Evolutionary conservation across 2,888 invertebrate genomes (phyloP), one percentile per base, ranked within the genome.

Genomic region (Tenthredo scrophulariae): DNA sequence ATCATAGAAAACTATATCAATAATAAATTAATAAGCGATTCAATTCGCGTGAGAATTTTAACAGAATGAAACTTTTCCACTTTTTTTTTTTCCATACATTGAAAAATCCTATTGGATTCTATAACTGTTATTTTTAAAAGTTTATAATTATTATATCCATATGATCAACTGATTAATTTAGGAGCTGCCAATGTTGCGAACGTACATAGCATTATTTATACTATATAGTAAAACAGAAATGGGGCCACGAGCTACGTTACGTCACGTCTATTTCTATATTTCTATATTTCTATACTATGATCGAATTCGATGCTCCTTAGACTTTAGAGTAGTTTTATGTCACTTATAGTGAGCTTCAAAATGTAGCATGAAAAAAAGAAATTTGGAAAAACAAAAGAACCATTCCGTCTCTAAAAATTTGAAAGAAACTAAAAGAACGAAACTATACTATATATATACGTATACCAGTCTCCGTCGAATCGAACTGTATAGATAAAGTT

Each of bases 241-340:
- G 80, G 80, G 62, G 80, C 80, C 80, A 80, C 29, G 43, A 46
- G 37, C 10, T 26, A 26, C 37, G 2, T 62, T 62, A 26, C 80
- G 80, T 80, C 80, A 80, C 22, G n/a, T 80, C 62, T 80, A 80
- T 62, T 62, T 80, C 58, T 40, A 80, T 77, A 37, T 74, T n/a
- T 33, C 33, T 33, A 33, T 33, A 37, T 7, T 22, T n/a, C 43
- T 22, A 22, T 74, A 7, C 74, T 7, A 37, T 29, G 15, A 29
- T 50, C 6, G 6, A n/a, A n/a, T 33, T 37, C 18, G 18, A 67
- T 67, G 13, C 67, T 29, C 15, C 22, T 10, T 6, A 13, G 29
- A 46, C 75, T 75, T 75, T 75, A 29, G 75, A 50, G 7, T 50
- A 46, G 46, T 33, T 40, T 72, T 26, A 72, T 54, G 33, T 46